Evolutionary conservation across 2,888 invertebrate species (phyloP), one percentile per base, ranked within the genome.

Genomic region (Aphidius colemani): DNA sequence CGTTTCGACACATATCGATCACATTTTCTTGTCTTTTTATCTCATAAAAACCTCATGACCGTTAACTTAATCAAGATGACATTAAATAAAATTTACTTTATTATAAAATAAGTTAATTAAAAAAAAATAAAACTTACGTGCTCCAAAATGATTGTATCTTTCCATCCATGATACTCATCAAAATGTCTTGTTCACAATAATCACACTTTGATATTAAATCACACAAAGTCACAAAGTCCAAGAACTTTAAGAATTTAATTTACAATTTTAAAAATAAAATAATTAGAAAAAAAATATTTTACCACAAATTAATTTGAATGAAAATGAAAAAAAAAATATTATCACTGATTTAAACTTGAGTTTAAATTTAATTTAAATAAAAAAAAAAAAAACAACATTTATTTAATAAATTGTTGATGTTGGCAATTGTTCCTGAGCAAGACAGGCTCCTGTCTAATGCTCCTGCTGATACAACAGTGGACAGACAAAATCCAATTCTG

Each of bases 1-100:
- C 80, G 78, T 80, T 80, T 56, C 75, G 77, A 80, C 80, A 75
- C 76, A 49, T 50, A 57, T 56, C 49, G 18, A 62, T 30, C 46
- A 46, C 3, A 30, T 30, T 30, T 30, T 30, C 30, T 30, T 30
- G 30, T 30, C 5, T 30, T 30, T 30, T 30, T 3, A 5, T 30
- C 3, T 30, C 0, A 30, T 30, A 30, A 30, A 30, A 30, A 30
- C 30, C 5, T 30, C 30, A 30, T 30, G 5, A 30, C 30, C 5
- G 30, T 30, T 30, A 30, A 30, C 3, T 30, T 30, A 30, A 30
- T 30, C 5, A 30, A 18, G 13, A 18, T 18, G 13, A 18, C 13
- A 18, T 18, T 18, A 18, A 18, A 18, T 18, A 18, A 18, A 18
- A 5, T 30, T 30, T 30, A 30, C 30, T 30, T 30, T 1, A 30